Conservation (phyloP, 2,888 invertebrate genomes). For the Prenolepis imparis region DNA sequence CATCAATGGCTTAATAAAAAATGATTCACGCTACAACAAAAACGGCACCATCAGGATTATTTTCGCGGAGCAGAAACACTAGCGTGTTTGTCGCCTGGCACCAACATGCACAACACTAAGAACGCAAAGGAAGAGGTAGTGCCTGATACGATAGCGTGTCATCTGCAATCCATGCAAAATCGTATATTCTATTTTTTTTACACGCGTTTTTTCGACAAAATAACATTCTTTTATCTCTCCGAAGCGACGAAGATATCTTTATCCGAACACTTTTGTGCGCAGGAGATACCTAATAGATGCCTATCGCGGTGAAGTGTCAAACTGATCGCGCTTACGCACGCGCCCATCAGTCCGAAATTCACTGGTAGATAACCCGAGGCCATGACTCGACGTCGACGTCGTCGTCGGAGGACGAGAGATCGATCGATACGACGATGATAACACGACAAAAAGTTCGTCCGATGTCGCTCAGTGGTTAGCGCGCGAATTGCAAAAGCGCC, state of each 20-base stretch:
- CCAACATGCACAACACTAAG: slow-evolving; percentile 44
- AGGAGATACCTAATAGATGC: not conserved
- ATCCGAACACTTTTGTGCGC: not conserved
- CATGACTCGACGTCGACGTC: slow-evolving; percentile 27
- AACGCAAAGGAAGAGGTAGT: slow-evolving; percentile 49
- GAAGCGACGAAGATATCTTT: not conserved
- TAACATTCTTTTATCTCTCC: not conserved
- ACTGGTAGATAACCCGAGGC: slow-evolving; percentile 57
- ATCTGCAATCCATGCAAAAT: slow-evolving; percentile 37
- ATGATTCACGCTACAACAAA: slow-evolving; percentile 33
- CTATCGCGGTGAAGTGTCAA: not conserved
- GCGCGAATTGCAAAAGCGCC: slow-evolving; percentile 70
- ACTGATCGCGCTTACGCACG: not conserved
- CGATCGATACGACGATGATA: slow-evolving; percentile 70
- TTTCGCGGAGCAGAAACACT: slow-evolving; percentile 14
- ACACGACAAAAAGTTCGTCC: slow-evolving; percentile 66
- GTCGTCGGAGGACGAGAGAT: slow-evolving; percentile 50
- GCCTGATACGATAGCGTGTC: slow-evolving; percentile 56
- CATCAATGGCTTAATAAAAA: slow-evolving; percentile 7
- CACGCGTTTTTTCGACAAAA: not conserved
- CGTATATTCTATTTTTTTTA: not conserved
- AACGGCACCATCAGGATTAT: slow-evolving; percentile 41
- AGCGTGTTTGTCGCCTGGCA: slow-evolving; percentile 42
- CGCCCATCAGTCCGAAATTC: slow-evolving; percentile 37
- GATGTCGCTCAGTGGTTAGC: slow-evolving; percentile 60